Base-by-base conservation (phyloP, 1,140 invertebrate genomes). In the Campodea augens region DNA sequence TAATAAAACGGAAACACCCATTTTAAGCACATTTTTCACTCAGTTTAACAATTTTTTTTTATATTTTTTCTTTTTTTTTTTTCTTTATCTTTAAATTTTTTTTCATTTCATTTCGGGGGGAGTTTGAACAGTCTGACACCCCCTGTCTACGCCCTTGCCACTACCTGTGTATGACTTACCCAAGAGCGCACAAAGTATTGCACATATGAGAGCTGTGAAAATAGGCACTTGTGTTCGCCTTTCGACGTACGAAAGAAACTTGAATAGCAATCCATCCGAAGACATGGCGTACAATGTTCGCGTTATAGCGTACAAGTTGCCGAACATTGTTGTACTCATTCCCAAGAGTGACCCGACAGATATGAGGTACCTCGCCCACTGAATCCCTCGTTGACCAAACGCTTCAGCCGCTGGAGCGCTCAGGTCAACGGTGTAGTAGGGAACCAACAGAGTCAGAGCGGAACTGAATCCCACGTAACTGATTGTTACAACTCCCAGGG, bases 281-380 rank as follows among this genome's bases (percentile, higher is more conserved):
- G 87, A 81, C 85, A 93, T 90, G 1, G 85, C 75, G 54, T 91
- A 91, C 57, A 88, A 73, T 47, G 82, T 84, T 18, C 84, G 66
- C 0, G 86, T 83, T 5, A 90, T 60, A 0, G 82, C 78, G 56
- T 85, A 92, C 1, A 91, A 60, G 0, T 81, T 87, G 2, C 86
- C 81, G 41, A 90, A 73, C 0, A 90, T 63, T 0, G 83, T 86
- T 1, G 67, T 70, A n/a, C 38, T 87, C 80, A 93, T 88, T 5
- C 87, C 88, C 57, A 82, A 83, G 1, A 92, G 65, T 0, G 88
- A 85, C 5, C 88, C 88, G 2, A 91, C 68, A 1, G 83, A 81
- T 2, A 92, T 84, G 0, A 82, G 70, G 54, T 86, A 86, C 63
- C 85, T 87, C 0, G 85, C 84, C 86, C 86, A 91, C 7, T 73